Evolutionary conservation across 2,888 invertebrate species (phyloP), one percentile per base, ranked within the genome.

Genomic region (Nesidiocoris tenuis): DNA sequence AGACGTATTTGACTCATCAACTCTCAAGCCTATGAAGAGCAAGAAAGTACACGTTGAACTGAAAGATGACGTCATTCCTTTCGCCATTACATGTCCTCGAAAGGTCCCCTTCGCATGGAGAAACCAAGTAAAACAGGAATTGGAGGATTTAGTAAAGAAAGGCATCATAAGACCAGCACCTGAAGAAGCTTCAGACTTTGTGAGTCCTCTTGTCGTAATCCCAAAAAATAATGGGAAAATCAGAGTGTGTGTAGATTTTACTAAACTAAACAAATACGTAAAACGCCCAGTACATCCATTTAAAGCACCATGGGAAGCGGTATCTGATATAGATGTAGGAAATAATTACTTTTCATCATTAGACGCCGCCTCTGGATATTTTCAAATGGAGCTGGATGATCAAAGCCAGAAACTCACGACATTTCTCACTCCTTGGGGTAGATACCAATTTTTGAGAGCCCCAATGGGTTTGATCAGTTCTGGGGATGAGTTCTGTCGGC

Each of bases 141-240:
- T 54, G 54, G 54, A 54, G 7, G 54, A 54, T 54, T 12, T 54
- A 54, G 54, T 54, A 54, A 54, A 7, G 7, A 7, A 54, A 16
- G 54, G 54, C 16, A 54, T 54, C 54, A 54, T 54, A 7, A 64
- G 16, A 64, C 19, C 12, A 64, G 18, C 64, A 5, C 19, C 19
- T 3, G 64, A 64, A 7, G 64, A 18, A 21, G 64, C 64, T n/a
- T 64, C 19, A 19, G 64, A 64, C 12, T 64, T 64, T 9, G 64
- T 64, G 5, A 64, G 64, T 22, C 64, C 64, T 21, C 18, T 19
- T 2, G 64, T 64, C 5, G 19, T 64, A 21, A 23, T 64, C 7
- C 64, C 18, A 64, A 64, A 64, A 21, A 19, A 7, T 9, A 64
- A 64, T 64, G 21, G 64, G 18, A 64, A 64, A 64, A n/a, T 22